Percentiles rank a stretch among this genome's conserved stretches.
Conservation (phyloP, 2,888 invertebrate genomes). For the Caradrina clavipalpis region DNA sequence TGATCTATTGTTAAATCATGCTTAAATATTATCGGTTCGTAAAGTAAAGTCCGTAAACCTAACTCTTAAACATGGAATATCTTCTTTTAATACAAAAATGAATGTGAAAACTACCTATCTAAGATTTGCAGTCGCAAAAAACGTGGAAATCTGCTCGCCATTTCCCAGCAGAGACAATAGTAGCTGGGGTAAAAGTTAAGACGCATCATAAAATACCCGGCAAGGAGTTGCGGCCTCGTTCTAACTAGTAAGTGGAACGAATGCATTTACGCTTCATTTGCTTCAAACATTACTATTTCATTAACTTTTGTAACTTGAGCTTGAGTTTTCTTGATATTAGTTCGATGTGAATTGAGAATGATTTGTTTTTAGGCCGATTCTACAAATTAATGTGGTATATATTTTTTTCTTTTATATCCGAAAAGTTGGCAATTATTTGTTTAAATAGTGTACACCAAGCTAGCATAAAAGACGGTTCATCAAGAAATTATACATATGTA, state of each 20-base stretch:
- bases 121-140: background rate
- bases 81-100: slow-evolving; percentile 7
- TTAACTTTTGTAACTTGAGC: slow-evolving; percentile 25
- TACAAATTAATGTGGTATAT: too few species aligned
- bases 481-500: too few species aligned
- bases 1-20: background rate
- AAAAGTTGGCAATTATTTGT: too few species aligned
- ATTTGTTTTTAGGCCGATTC: slow-evolving; percentile 11
- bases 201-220: slow-evolving; percentile 29
- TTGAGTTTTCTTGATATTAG: slow-evolving; percentile 20
- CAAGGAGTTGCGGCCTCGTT: slow-evolving; percentile 34
- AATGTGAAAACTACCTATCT: background rate
- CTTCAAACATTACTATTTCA: slow-evolving; percentile 33
- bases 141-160: background rate
- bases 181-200: slow-evolving; percentile 6
- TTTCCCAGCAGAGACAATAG: slow-evolving; percentile 37
- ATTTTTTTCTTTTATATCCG: too few species aligned
- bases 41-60: background rate
- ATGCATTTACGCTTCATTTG: slow-evolving; percentile 50
- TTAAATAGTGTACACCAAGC: too few species aligned
- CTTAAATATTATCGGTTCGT: background rate
- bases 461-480: too few species aligned
- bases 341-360: slow-evolving; percentile 3
- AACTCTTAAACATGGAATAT: background rate
- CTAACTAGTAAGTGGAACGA: slow-evolving; percentile 42